A percentile compares a stretch with the other conserved stretches of the same genome.
These are phyloP conservation scores for Anthophora plumipes DNA, from an alignment of 2,888 invertebrate species.

Conservation along the genomic window DNA sequence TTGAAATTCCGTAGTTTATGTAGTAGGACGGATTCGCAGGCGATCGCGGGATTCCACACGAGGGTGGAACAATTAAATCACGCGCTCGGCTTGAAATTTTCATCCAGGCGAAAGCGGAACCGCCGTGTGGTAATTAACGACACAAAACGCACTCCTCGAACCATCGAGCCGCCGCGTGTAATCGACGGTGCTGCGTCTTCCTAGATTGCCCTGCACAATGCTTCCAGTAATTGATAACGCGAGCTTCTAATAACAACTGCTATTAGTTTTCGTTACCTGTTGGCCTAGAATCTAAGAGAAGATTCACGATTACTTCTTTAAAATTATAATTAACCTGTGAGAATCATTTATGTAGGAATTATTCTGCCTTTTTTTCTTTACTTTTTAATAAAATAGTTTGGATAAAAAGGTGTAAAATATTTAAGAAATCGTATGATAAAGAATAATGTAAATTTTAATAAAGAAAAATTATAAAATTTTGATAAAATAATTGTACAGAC, in stretches of 20 bases:
- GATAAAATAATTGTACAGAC: no score
- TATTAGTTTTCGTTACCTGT: neutral
- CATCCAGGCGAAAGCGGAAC: slow-evolving; percentile 10
- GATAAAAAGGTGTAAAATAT: no score
- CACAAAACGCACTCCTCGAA: slow-evolving; percentile 1
- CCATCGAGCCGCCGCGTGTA: neutral
- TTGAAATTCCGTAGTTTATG: slow-evolving; percentile 44
- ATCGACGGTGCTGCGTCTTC: slow-evolving; percentile 6
- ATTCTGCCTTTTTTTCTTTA: no score
- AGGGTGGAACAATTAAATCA: slow-evolving; percentile 49
- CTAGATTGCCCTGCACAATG: neutral
- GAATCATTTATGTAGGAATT: no score
- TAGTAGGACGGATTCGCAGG: slow-evolving; percentile 7
- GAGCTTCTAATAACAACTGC: neutral
- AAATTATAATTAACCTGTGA: neutral
- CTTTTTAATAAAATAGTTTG: no score
- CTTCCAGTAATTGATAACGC: slow-evolving; percentile 7
- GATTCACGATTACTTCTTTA: neutral
- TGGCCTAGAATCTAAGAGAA: neutral
- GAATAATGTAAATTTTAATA: no score
- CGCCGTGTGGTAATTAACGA: slow-evolving; percentile 18
- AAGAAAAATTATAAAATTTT: no score
- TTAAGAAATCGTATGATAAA: no score
- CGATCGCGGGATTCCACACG: slow-evolving; percentile 16
- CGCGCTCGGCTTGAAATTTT: slow-evolving; percentile 33